Conservation (phyloP, 2,888 invertebrate genomes). For the Globia sparganii region DNA sequence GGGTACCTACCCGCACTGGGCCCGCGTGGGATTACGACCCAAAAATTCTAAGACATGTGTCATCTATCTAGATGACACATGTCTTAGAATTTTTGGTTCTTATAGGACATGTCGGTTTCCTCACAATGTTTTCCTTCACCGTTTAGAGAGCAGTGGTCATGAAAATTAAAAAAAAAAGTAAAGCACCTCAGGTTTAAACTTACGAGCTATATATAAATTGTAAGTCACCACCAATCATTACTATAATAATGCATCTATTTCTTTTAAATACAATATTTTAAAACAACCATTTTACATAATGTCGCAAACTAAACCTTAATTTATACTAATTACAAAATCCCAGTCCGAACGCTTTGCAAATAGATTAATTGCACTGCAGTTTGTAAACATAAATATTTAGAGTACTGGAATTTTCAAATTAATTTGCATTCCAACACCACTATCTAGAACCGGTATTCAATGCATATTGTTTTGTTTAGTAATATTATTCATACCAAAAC, state of each 20-base stretch:
- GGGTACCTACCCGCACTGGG: no score
- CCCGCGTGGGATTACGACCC: no score
- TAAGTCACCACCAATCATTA: background rate
- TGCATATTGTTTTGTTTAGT: conserved; percentile 25
- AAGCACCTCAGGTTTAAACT: background rate
- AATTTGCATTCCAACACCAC: conserved; percentile 29
- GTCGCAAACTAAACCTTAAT: background rate
- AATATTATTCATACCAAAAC: conserved; percentile 27
- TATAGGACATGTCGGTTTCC: background rate
- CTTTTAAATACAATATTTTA: background rate
- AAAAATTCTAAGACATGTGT: no score
- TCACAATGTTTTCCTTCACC: background rate
- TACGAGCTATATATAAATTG: background rate
- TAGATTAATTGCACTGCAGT: conserved; percentile 23
- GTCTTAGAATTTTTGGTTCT: background rate
- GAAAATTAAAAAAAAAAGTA: background rate
- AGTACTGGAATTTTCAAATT: conserved; percentile 23
- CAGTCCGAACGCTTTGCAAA: conserved; percentile 26
- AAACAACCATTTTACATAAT: background rate
- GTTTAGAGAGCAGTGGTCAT: background rate
- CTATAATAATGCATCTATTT: no score
- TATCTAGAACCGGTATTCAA: conserved; percentile 27
- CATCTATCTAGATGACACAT: background rate
- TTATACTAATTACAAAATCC: conserved; percentile 9
- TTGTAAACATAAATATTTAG: conserved; percentile 41